Conservation (phyloP, 2,797 vertebrate genomes). For the Taenioides sp. region DNA sequence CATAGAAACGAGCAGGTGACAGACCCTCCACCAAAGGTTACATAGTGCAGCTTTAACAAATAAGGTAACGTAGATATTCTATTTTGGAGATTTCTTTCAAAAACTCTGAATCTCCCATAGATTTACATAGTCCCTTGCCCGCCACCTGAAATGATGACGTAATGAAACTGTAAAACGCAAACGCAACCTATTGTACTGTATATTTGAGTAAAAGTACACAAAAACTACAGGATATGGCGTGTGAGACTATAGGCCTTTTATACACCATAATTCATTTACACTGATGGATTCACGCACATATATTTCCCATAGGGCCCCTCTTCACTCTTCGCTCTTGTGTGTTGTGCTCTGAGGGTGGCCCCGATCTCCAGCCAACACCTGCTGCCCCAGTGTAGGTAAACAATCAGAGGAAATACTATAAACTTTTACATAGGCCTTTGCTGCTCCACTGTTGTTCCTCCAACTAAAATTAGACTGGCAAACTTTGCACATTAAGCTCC, state of each 20-base stretch:
- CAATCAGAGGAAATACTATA: constrained; percentile 55
- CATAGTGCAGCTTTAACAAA: too few species aligned
- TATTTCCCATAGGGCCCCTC: constrained; percentile 24
- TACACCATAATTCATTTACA: constrained; percentile 49
- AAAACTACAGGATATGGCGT: not conserved
- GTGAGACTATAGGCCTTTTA: not conserved
- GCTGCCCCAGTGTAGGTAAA: constrained; percentile 42
- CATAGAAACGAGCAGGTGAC: too few species aligned
- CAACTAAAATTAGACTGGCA: constrained; percentile 38
- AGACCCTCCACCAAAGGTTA: too few species aligned
- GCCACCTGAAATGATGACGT: too few species aligned
- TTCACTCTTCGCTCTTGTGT: constrained; percentile 35
- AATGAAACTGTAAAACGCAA: too few species aligned
- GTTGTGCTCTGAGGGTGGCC: constrained; percentile 40
- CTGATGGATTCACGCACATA: constrained; percentile 45
- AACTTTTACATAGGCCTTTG: constrained; percentile 27
- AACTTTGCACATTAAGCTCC: constrained; percentile 18
- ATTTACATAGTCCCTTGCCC: too few species aligned
- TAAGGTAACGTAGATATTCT: too few species aligned
- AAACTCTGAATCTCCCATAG: too few species aligned
- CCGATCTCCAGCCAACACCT: constrained; percentile 36
- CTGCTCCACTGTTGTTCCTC: constrained; percentile 28
- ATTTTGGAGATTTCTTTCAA: too few species aligned
- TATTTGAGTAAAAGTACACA: not conserved
- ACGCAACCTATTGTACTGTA: not conserved